phyloP scores from a whole-genome alignment of 2,797 vertebrate species.

The Acanthopagrus latus region DNA sequence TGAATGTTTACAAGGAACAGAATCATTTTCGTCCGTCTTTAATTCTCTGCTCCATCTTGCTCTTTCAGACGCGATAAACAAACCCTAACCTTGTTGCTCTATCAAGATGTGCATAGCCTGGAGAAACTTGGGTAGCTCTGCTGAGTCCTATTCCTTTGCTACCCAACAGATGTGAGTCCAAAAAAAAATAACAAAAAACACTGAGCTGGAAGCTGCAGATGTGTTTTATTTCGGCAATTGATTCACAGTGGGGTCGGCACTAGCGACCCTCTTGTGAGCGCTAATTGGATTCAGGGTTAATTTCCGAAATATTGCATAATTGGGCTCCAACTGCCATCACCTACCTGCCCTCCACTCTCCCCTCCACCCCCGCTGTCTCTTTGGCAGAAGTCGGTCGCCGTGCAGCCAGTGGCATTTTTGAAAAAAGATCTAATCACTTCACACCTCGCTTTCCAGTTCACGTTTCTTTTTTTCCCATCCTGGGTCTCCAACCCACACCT shows the following conservation, averaged over 20 bases:
- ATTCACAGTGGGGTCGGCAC: neutral
- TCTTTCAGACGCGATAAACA: neutral
- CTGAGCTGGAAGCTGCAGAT: neutral
- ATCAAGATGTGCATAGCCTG: neutral
- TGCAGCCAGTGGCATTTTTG: conserved; percentile 50
- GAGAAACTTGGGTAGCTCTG: neutral
- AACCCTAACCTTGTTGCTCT: neutral
- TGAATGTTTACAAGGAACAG: neutral
- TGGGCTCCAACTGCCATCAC: conserved; percentile 16
- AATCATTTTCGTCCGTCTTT: neutral
- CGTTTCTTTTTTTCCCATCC: conserved; percentile 28
- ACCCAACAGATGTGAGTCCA: neutral
- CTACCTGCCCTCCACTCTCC: neutral
- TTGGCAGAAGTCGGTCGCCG: conserved; percentile 43
- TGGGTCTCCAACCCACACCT: conserved; percentile 23
- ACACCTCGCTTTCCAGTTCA: conserved; percentile 36
- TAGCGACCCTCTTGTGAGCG: neutral
- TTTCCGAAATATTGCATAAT: conserved; percentile 10
- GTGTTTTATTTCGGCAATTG: neutral
- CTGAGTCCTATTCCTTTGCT: neutral
- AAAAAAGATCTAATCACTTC: conserved; percentile 58
- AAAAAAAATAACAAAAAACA: neutral
- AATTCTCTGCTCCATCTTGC: neutral
- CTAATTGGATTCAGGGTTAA: conserved; percentile 20
- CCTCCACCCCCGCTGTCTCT: conserved; percentile 13